A percentile compares a stretch with the other conserved stretches of the same genome.
Evolutionary conservation across 2,113 vertebrate species (phyloP).

Genomic region (Nyctibius bracteatus): DNA sequence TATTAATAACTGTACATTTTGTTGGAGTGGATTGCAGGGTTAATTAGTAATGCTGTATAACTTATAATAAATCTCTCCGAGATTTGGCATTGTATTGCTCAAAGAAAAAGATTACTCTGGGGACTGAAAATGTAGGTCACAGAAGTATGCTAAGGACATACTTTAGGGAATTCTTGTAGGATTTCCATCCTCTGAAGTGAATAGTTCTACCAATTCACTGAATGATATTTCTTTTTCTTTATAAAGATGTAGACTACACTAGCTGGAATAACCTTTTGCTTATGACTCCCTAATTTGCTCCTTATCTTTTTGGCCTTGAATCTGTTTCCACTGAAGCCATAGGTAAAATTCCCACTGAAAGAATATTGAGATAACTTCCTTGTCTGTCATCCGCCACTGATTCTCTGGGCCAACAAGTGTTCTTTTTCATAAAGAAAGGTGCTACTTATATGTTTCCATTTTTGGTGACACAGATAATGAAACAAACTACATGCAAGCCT

Average conservation of each 20-base stretch:
- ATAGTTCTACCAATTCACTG: not conserved
- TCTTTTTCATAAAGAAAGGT: not conserved
- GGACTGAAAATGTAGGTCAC: not conserved
- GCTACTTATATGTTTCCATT: not conserved
- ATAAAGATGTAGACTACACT: not conserved
- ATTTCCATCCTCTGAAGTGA: not conserved
- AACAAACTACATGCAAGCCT: not conserved
- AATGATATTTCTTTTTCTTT: not conserved
- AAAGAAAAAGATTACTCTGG: not conserved
- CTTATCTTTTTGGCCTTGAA: not conserved
- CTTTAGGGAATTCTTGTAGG: not conserved
- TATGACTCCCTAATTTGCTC: not conserved
- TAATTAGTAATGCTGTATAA: not conserved
- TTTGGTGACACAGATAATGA: not conserved
- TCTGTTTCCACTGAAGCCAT: not conserved
- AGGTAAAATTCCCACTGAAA: not conserved
- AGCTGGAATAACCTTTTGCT: not conserved
- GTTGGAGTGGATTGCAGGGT: not conserved
- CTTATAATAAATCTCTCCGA: conserved; percentile 2
- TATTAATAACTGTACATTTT: not conserved
- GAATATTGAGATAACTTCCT: not conserved
- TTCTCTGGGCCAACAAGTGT: not conserved
- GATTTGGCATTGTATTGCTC: not conserved
- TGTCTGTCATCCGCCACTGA: not conserved
- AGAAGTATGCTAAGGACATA: not conserved